These are phyloP conservation scores for Catharus ustulatus DNA, from an alignment of 2,797 vertebrate genomes.

Conservation along the genomic window DNA sequence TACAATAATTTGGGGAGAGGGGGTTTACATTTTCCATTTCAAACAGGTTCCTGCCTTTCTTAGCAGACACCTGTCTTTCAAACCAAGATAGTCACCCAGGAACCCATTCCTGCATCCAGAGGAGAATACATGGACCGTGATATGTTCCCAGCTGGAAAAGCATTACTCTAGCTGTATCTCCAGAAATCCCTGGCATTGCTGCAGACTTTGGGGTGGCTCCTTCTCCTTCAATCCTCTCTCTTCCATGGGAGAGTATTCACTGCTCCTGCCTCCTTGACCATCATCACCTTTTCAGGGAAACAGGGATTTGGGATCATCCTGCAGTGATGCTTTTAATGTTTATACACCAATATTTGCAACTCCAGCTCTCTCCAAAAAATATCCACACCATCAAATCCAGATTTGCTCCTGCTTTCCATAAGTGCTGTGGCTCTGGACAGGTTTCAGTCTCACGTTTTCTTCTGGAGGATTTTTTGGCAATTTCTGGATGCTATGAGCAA, in stretches of 20 bases:
- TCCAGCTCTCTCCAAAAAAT: neutral
- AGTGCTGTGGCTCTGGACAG: neutral
- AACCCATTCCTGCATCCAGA: neutral
- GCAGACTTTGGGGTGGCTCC: neutral
- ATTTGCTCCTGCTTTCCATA: neutral
- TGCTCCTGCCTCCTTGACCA: neutral
- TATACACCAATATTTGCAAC: neutral
- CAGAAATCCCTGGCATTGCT: neutral
- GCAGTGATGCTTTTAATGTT: neutral
- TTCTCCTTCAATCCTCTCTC: neutral
- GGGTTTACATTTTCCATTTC: too few species aligned
- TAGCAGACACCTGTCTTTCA: too few species aligned
- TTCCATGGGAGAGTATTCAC: neutral
- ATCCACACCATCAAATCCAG: neutral
- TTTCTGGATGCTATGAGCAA: neutral
- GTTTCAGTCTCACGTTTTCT: neutral
- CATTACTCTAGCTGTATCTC: neutral
- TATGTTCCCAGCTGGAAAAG: neutral
- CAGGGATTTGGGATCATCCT: neutral
- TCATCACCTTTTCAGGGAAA: neutral
- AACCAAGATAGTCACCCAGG: neutral
- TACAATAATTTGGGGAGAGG: too few species aligned
- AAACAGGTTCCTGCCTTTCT: too few species aligned
- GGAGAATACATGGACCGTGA: neutral
- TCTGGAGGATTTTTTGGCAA: neutral